Evolutionary conservation across 2,113 vertebrate species (phyloP), one percentile per base, ranked within the genome.

Genomic region (Theristicus caerulescens): DNA sequence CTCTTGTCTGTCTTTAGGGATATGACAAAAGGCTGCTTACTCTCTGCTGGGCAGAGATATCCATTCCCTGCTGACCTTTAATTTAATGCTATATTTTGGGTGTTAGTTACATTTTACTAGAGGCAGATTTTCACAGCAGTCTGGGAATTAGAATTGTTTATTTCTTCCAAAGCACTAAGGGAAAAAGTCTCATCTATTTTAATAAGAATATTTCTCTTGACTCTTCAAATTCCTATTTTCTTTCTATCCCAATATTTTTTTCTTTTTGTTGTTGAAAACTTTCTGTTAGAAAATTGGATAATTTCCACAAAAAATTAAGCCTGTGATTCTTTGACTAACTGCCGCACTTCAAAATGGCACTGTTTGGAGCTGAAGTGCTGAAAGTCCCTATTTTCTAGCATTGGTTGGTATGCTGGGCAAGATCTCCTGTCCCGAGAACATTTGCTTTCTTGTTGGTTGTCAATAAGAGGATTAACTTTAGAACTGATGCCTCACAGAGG

Each of bases 1-100:
- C 24, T 73, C 38, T 80, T 86, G 29, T 59, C n/a, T 93, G 58
- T 73, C 89, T 76, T 65, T 36, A 77, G 78, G 93, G 78, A 64
- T 80, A 55, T 70, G 62, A 85, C 55, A 82, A 85, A 94, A 93
- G 26, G 32, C 58, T 88, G 31, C 84, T 65, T 94, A 25, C 54
- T 95, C 12, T 89, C 86, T 81, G 49, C 74, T 91, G 94, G 91
- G 89, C 57, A 70, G 66, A 80, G n/a, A 89, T 91, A 66, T 93
- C 12, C 2, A 42, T 83, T 97, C 83, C 93, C 87, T 88, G 59
- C 79, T 96, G 93, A 90, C 91, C 94, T 93, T 88, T 91, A 93
- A 86, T 95, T 92, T 90, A 92, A 86, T 54, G 81, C 73, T 87
- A 1, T 65, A 34, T 96, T 95, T 91, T 89, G 84, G 78, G 78